Conservation (phyloP, 2,797 vertebrate species). For the Sylvia borin region DNA sequence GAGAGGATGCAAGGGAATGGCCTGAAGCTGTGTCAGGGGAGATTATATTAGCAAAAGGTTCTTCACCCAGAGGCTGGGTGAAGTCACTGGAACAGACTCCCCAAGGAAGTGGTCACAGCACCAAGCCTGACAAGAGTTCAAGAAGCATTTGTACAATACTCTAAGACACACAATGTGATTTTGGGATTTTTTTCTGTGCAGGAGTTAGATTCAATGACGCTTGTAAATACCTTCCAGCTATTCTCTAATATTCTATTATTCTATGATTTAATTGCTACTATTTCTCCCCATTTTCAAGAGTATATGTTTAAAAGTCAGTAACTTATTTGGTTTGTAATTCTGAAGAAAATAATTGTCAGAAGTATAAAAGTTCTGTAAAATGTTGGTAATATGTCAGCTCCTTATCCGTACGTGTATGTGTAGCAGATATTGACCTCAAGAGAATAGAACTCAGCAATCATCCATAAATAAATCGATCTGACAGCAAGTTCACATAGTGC, state of each 20-base stretch:
- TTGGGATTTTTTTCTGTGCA: neutral
- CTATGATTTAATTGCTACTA: neutral
- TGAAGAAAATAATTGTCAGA: neutral
- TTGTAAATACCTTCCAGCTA: neutral
- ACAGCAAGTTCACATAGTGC: conserved; percentile 51
- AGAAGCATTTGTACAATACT: neutral
- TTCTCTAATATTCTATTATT: neutral
- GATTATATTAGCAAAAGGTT: neutral
- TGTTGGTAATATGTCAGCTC: neutral
- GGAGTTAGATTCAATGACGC: neutral
- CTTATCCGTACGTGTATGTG: neutral
- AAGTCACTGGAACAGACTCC: neutral
- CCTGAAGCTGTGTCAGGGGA: neutral
- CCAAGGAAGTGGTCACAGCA: neutral
- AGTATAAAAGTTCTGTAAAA: neutral
- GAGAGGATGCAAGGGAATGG: neutral
- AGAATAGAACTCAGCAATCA: conserved; percentile 10
- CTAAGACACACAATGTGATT: neutral
- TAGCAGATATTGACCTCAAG: conserved; percentile 21
- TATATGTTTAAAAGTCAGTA: neutral
- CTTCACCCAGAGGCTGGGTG: neutral
- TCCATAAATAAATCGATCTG: conserved; percentile 53
- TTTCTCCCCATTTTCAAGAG: neutral
- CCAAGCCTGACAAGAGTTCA: neutral
- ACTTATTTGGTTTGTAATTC: neutral